Conservation (phyloP, 2,888 invertebrate species). For the Mycalesis mineus region DNA sequence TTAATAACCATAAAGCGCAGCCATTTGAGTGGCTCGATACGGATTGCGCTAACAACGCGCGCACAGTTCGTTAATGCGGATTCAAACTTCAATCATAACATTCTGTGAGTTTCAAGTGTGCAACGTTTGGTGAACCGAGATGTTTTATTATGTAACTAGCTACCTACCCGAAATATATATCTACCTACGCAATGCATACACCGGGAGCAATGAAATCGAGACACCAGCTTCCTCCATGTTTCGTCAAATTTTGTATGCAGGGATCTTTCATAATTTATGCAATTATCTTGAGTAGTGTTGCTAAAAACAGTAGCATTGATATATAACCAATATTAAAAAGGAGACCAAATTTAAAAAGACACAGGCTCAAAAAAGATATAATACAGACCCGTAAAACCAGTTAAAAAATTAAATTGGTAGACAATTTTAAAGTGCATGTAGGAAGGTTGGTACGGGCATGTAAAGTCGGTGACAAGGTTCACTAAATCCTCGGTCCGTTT, state of each 20-base stretch:
- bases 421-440: not conserved
- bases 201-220: no score
- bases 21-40: constrained; percentile 9
- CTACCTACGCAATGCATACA: no score
- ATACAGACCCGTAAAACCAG: no score
- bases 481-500: constrained; percentile 42
- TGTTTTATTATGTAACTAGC: not conserved
- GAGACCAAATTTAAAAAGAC: no score
- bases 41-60: constrained; percentile 10
- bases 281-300: no score
- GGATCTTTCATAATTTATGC: no score
- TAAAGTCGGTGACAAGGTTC: constrained; percentile 45
- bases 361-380: no score
- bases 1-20: constrained; percentile 5
- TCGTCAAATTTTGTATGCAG: no score
- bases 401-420: not conserved
- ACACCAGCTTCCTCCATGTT: no score
- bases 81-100: constrained; percentile 10
- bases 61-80: constrained; percentile 20
- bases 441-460: constrained; percentile 20
- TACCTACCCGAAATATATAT: no score
- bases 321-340: no score
- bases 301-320: no score
- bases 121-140: constrained; percentile 43
- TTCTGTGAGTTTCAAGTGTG: not conserved